Evolutionary conservation across 2,797 vertebrate species (phyloP).

Genomic region (Periparus ater): DNA sequence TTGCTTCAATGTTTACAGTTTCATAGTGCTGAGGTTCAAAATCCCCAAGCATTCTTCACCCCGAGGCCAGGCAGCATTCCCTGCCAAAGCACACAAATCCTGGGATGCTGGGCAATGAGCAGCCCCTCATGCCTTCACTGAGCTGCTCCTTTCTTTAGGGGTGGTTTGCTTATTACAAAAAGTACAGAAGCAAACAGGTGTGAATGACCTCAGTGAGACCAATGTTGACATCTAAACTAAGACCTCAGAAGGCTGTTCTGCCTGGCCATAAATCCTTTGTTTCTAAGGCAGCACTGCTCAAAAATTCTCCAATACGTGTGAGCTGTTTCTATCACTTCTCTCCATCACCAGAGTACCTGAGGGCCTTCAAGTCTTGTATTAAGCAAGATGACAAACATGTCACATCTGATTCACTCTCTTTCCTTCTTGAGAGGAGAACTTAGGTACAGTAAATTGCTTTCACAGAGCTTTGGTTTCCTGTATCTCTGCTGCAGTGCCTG

Average conservation of each 20-base stretch:
- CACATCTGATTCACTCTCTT: neutral
- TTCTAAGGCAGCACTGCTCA: neutral
- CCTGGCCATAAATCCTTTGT: neutral
- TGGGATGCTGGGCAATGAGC: neutral
- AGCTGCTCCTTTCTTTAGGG: neutral
- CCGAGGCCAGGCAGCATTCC: neutral
- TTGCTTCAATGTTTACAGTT: neutral
- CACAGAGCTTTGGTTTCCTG: neutral
- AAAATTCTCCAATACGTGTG: neutral
- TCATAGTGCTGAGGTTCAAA: neutral
- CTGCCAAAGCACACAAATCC: neutral
- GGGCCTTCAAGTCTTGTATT: neutral
- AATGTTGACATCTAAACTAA: rapidly evolving
- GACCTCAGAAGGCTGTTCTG: neutral
- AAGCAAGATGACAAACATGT: neutral
- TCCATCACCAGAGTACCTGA: neutral
- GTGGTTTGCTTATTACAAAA: neutral
- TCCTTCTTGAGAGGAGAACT: neutral
- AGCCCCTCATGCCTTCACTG: neutral
- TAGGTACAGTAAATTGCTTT: neutral
- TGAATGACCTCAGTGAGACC: neutral
- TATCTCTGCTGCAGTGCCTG: neutral
- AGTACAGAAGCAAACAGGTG: neutral
- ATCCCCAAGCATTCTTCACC: rapidly evolving
- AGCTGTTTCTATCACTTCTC: neutral